These are phyloP conservation scores for Strigamia crassipes DNA, from an alignment of 2,888 invertebrate species.

Conservation along the genomic window DNA sequence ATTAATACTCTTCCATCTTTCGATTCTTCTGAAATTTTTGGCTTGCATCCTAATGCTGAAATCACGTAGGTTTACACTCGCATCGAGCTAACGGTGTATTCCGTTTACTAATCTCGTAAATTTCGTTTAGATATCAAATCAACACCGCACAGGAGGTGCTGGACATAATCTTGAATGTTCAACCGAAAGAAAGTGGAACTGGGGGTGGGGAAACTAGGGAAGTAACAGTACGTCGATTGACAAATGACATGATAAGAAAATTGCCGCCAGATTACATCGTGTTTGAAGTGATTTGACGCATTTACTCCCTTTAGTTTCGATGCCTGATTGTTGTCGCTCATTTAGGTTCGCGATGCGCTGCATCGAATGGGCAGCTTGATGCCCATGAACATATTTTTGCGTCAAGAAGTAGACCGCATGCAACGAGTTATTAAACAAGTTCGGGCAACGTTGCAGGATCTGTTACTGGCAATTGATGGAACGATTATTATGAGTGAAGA, in stretches of 20 bases:
- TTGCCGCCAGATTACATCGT: constrained; percentile 83
- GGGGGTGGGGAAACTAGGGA: constrained; percentile 91
- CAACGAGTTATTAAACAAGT: constrained; percentile 80
- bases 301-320: not conserved
- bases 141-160: constrained; percentile 87
- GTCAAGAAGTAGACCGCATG: constrained; percentile 77
- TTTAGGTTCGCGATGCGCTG: constrained; percentile 73
- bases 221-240: constrained; percentile 85
- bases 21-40: constrained; percentile 94
- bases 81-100: too few species aligned
- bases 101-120: too few species aligned
- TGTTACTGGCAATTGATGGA: constrained; percentile 94
- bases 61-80: constrained; percentile 70
- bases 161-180: constrained; percentile 93
- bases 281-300: constrained; percentile 70
- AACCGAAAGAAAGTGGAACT: constrained; percentile 89
- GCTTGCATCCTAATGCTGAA: constrained; percentile 94
- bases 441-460: constrained; percentile 77
- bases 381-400: constrained; percentile 94
- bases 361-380: constrained; percentile 88
- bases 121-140: constrained; percentile 74
- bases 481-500: constrained; percentile 96
- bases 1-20: constrained; percentile 81
- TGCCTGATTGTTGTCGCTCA: not conserved
- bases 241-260: constrained; percentile 89